Percentiles rank a stretch among this genome's conserved stretches.
These are phyloP conservation scores for Cephalopachus bancanus DNA, from an alignment of 2,797 vertebrate genomes.

Conservation along the genomic window DNA sequence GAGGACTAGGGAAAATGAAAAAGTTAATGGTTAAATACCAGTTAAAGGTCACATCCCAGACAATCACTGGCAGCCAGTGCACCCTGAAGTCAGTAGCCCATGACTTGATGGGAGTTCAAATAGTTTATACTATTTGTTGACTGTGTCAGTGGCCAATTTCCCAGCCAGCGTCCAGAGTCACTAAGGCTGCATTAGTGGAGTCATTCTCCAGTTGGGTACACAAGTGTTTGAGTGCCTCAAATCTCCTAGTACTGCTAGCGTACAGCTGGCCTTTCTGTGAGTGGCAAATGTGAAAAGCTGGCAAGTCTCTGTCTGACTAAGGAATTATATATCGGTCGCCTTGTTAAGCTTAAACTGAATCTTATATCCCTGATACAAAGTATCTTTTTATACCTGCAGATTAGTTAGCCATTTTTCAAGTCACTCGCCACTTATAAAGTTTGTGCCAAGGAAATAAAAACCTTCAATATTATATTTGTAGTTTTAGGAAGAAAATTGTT, in stretches of 20 bases:
- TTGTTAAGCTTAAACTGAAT: neutral
- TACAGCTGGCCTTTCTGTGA: neutral
- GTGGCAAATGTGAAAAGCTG: neutral
- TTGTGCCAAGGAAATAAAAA: neutral
- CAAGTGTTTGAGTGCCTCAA: neutral
- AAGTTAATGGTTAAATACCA: neutral
- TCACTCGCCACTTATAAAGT: neutral
- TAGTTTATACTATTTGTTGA: neutral
- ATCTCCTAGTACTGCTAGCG: neutral
- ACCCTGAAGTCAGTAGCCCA: neutral
- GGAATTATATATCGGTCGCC: neutral
- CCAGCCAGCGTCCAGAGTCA: neutral
- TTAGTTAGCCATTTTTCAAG: neutral
- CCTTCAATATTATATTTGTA: neutral
- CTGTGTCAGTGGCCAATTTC: neutral
- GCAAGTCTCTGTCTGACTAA: neutral
- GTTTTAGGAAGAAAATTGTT: neutral
- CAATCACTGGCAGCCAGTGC: neutral
- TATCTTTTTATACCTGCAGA: neutral
- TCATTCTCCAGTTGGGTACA: neutral
- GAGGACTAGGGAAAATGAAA: neutral
- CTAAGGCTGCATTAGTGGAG: neutral
- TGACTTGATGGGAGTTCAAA: neutral
- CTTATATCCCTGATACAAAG: neutral
- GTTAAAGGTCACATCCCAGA: neutral